Conservation (phyloP, 2,797 vertebrate species). For the Lutra lutra region DNA sequence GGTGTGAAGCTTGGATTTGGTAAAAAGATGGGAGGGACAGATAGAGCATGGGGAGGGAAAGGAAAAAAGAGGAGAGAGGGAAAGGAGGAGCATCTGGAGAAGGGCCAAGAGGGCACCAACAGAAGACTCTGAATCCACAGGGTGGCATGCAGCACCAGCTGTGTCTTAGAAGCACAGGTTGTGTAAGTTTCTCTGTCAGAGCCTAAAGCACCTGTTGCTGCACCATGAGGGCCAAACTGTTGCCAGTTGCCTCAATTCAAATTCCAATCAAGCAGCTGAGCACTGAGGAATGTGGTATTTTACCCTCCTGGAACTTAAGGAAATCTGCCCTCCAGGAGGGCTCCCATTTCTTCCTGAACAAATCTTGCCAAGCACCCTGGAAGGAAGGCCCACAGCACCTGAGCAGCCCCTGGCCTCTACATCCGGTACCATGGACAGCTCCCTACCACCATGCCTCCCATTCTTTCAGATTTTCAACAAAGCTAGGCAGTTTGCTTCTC, state of each 20-base stretch:
- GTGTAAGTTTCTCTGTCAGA: background rate
- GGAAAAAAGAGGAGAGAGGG: no score
- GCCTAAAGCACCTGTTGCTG: background rate
- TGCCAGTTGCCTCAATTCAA: background rate
- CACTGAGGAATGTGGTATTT: background rate
- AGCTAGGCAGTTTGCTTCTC: background rate
- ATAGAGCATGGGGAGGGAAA: background rate
- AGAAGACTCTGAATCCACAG: background rate
- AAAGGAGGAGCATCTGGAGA: background rate
- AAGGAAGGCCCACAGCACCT: background rate
- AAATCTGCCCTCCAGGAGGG: background rate
- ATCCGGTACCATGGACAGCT: conserved; percentile 58
- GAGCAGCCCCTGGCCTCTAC: fast-evolving
- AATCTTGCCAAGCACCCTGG: fast-evolving
- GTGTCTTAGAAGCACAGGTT: background rate
- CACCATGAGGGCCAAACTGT: background rate
- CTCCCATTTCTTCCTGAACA: background rate
- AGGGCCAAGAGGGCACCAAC: background rate
- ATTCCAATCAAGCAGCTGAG: background rate
- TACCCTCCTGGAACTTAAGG: no score
- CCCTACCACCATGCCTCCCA: fast-evolving
- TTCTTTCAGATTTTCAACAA: background rate
- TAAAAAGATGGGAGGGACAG: background rate
- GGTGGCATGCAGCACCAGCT: background rate
- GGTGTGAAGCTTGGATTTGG: background rate